These are phyloP conservation scores for Triplophysa yarkandensis DNA, from an alignment of 2,797 vertebrate genomes.

Conservation along the genomic window DNA sequence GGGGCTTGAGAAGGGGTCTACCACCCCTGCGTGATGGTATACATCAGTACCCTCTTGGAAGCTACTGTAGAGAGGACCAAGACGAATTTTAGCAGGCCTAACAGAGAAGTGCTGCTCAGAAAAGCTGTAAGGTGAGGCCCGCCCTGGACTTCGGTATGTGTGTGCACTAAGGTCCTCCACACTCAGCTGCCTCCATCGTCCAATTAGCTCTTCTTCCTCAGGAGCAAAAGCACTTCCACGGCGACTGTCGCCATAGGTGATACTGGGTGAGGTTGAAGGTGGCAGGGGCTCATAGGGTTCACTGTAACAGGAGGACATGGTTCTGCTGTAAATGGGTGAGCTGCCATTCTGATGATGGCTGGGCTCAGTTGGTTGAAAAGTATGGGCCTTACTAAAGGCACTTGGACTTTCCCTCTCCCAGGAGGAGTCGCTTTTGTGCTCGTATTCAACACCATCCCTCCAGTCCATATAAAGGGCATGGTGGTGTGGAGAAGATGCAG, in stretches of 20 bases:
- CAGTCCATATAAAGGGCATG: slow-evolving; percentile 90
- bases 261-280: slow-evolving; percentile 84
- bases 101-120: slow-evolving; percentile 89
- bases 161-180: slow-evolving; percentile 91
- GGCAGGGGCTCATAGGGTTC: slow-evolving; percentile 85
- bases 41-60: slow-evolving; percentile 92
- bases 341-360: slow-evolving; percentile 76
- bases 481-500: slow-evolving; percentile 88
- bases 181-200: slow-evolving; percentile 89
- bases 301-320: slow-evolving; percentile 88
- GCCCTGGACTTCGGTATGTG: slow-evolving; percentile 80
- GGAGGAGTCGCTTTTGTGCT: slow-evolving; percentile 85
- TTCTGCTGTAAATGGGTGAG: slow-evolving; percentile 86
- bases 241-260: slow-evolving; percentile 85
- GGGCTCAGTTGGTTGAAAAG: slow-evolving; percentile 81
- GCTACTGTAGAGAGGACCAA: slow-evolving; percentile 92
- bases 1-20: slow-evolving; percentile 76
- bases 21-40: slow-evolving; percentile 73
- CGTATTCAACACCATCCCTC: slow-evolving; percentile 87
- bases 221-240: slow-evolving; percentile 84
- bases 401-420: slow-evolving; percentile 85
- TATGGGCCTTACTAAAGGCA: slow-evolving; percentile 80
- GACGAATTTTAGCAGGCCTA: slow-evolving; percentile 83
- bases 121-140: slow-evolving; percentile 89
- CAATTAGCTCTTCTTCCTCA: slow-evolving; percentile 81